Base-by-base conservation (phyloP, 2,797 vertebrate genomes). In the Gobio occitaniae region DNA sequence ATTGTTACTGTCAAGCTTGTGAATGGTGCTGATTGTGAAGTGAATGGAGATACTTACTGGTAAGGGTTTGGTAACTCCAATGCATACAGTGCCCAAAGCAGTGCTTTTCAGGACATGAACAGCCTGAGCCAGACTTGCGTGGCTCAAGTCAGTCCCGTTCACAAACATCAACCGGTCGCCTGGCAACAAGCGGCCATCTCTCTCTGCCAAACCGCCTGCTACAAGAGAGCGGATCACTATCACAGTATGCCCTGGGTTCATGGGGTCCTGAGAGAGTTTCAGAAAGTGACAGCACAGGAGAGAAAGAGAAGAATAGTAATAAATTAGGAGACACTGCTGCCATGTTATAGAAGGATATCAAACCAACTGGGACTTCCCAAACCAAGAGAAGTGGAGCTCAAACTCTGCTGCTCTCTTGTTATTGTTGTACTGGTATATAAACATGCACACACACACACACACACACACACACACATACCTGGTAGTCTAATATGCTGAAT, bases 401-500 rank as follows among this genome's bases (percentile, higher is more conserved):
- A 77, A 83, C 86, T 80, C 89, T 56, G n/a, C 50, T 77, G 65
- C 74, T 79, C 52, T 44, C 52, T 70, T 68, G 50, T 84, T 69
- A 71, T 68, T 47, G 47, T 41, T 2, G 32, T 32, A 41, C 65
- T 86, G 56, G 21, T 32, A 44, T 41, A 63, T 15, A 71, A n/a
- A 68, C 61, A 38, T 2, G 38, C 32, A 75, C 44, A 71, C 19
- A 87, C 83, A 90, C 92, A 93, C 80, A 95, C 98, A 87, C 83
- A 90, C 92, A 93, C 80, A 63, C 56, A 63, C 81, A 65, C 86
- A 87, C 83, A 90, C 92, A 93, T 81, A 95, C 98, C 97, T 99
- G 98, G 90, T 99, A 99, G 94, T 99, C 98, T 93, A 99, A 91
- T 91, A 99, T 98, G 90, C 98, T 99, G 94, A 99, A 99, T 89